These are phyloP conservation scores for Dicentrarchus labrax DNA, from an alignment of 2,113 vertebrate genomes.

Conservation along the genomic window DNA sequence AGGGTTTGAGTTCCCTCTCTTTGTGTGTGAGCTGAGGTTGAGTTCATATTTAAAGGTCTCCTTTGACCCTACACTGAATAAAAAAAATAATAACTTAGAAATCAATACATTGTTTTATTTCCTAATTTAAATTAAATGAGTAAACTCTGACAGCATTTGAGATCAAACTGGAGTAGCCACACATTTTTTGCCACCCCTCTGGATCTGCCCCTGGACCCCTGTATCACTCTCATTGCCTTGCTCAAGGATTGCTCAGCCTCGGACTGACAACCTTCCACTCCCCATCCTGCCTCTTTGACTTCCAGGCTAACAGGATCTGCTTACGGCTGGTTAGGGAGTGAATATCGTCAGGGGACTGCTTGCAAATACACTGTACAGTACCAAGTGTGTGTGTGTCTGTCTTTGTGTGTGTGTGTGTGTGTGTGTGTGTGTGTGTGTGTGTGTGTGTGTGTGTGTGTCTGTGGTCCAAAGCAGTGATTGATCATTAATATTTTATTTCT, in stretches of 20 bases:
- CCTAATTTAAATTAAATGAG: too few species aligned
- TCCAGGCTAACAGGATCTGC: constrained; percentile 27
- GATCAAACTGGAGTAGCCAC: too few species aligned
- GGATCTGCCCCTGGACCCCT: too few species aligned
- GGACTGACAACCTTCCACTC: constrained; percentile 7
- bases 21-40: too few species aligned
- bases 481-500: constrained; percentile 78
- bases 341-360: constrained; percentile 38
- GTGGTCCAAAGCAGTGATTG: constrained; percentile 68
- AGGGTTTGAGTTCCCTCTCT: too few species aligned
- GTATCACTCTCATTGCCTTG: neutral
- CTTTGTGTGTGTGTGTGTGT: constrained; percentile 15
- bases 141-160: too few species aligned
- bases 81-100: too few species aligned
- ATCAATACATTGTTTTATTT: too few species aligned
- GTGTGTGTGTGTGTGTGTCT: constrained; percentile 40
- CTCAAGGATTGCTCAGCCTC: neutral
- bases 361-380: constrained; percentile 40
- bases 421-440: constrained; percentile 28
- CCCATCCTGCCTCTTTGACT: constrained; percentile 10
- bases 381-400: constrained; percentile 6
- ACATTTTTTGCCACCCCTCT: too few species aligned
- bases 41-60: too few species aligned
- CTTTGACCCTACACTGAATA: too few species aligned
- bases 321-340: constrained; percentile 39